Base-by-base conservation (phyloP, 2,797 vertebrate species). In the Xyrichtys novacula region DNA sequence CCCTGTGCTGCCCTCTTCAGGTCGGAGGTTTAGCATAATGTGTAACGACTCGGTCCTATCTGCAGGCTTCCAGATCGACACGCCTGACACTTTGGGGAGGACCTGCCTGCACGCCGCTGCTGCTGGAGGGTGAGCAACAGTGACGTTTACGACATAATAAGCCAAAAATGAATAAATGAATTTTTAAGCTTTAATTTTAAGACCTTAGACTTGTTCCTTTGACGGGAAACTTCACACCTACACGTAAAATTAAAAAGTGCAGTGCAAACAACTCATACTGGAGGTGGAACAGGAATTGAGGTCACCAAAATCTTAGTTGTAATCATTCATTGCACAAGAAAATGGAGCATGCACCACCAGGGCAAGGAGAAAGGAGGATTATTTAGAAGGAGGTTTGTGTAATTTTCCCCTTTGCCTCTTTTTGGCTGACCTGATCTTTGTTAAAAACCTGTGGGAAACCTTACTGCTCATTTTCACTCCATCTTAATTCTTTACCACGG, bases 11-110 rank as follows among this genome's bases (percentile, higher is more conserved):
- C 72, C 86, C 83, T 39, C 87, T 14, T 86, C 95, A 98, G 96
- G 96, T 90, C 94, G 95, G 96, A 96, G 96, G 93, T 96, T 92
- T 96, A 96, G 95, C 94, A 92, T 97, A 93, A 95, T 96, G 91
- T 97, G 94, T 97, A 97, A 97, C 92, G 95, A 96, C 94, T 96
- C 90, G 94, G 94, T 97, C 95, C 95, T 97, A 94, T 97, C 95
- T 94, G 95, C 96, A 98, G 97, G 97, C 95, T 99, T 98, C 94
- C 96, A 96, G 91, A 98, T 98, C 88, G 96, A 99, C 94, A 98
- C 96, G 59, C 96, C 97, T 3, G 98, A 99, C 93, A 95, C 89
- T 63, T 95, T 97, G 71, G 98, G 97, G 86, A 96, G 98, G 92
- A 99, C 97, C 7, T 99, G 97, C 87, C 96, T 99, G 80, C 98